Percentiles rank a stretch among this genome's conserved stretches.
Conservation (phyloP, 2,888 invertebrate genomes). For the Sesamia inferens region DNA sequence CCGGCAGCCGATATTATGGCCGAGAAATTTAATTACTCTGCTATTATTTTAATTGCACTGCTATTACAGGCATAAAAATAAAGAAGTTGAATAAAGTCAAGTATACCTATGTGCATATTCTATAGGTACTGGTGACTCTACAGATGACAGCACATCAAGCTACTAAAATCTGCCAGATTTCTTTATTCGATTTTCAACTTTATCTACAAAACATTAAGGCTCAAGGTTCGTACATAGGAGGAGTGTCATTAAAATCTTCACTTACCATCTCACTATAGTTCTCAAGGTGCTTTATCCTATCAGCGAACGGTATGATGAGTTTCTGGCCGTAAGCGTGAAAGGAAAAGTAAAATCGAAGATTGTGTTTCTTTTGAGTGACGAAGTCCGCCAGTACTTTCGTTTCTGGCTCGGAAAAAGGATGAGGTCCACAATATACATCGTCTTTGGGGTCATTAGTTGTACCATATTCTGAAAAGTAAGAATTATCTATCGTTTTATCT, state of each 20-base stretch:
- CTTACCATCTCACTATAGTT: slow-evolving; percentile 85
- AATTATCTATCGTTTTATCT: not conserved
- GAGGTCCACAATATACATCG: slow-evolving; percentile 74
- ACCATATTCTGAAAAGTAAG: slow-evolving; percentile 69
- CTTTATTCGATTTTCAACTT: no score
- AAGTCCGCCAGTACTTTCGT: slow-evolving; percentile 71
- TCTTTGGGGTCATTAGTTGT: slow-evolving; percentile 66
- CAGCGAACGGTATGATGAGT: slow-evolving; percentile 90
- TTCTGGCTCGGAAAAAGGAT: slow-evolving; percentile 82
- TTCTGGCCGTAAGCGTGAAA: slow-evolving; percentile 92
- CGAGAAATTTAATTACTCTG: no score
- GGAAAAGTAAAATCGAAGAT: slow-evolving; percentile 90
- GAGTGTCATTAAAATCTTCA: not conserved
- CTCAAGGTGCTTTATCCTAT: slow-evolving; percentile 79
- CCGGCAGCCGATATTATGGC: no score
- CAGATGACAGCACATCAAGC: no score
- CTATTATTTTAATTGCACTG: no score
- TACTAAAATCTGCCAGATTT: no score
- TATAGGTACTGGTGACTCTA: no score
- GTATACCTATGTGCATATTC: no score
- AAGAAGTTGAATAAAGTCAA: no score
- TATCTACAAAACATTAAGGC: no score
- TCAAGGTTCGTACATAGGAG: not conserved
- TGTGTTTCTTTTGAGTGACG: slow-evolving; percentile 61
- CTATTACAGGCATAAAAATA: no score